Evolutionary conservation across 2,113 vertebrate species (phyloP).

Genomic region (Triplophysa siluroides): DNA sequence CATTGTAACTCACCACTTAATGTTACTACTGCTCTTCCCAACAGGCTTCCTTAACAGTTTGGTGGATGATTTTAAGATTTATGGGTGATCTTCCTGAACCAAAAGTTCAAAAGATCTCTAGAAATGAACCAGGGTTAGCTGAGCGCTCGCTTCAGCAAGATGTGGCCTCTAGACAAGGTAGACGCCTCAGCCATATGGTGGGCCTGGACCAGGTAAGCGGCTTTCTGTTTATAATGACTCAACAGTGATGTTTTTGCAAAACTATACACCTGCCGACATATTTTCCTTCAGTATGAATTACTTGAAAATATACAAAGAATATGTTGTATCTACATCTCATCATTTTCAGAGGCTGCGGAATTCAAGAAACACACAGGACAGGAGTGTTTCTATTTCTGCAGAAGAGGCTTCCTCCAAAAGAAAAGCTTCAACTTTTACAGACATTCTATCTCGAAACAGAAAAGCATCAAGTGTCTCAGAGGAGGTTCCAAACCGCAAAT

Average conservation of each 20-base stretch:
- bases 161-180: slow-evolving; percentile 63
- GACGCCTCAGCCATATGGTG: slow-evolving; percentile 73
- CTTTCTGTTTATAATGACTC: not conserved
- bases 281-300: not conserved
- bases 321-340: not conserved
- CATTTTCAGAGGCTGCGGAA: slow-evolving; percentile 62
- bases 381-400: slow-evolving; percentile 40
- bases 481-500: slow-evolving; percentile 57
- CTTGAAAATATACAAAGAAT: not conserved
- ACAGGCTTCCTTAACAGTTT: slow-evolving; percentile 86
- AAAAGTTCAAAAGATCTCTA: slow-evolving; percentile 65
- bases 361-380: slow-evolving; percentile 62
- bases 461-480: slow-evolving; percentile 60
- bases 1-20: too few species aligned
- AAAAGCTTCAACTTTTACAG: slow-evolving; percentile 66
- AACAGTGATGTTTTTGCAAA: not conserved
- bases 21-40: not conserved
- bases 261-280: not conserved
- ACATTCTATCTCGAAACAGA: slow-evolving; percentile 64
- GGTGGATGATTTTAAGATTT: slow-evolving; percentile 92
- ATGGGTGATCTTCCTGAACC: slow-evolving; percentile 96
- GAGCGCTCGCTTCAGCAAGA: slow-evolving; percentile 62
- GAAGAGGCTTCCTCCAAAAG: slow-evolving; percentile 56
- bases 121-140: slow-evolving; percentile 2
- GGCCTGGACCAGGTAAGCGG: slow-evolving; percentile 72